phyloP scores from a whole-genome alignment of 2,888 invertebrate species.

The Sesia apiformis region DNA sequence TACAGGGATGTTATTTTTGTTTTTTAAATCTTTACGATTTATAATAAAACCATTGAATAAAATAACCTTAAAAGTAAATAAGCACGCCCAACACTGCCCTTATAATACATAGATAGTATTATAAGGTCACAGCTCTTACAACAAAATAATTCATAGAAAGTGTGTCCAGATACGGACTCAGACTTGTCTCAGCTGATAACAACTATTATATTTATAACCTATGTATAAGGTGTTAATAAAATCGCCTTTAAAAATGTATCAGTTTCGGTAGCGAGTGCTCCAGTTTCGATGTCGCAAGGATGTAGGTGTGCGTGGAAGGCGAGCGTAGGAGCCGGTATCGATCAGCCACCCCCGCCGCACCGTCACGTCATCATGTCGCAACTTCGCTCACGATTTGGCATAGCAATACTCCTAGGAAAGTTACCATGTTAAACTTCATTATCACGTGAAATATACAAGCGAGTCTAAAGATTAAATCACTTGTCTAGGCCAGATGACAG shows the following conservation, averaged over 20 bases:
- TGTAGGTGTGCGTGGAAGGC: conserved; percentile 51
- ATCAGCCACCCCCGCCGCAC: conserved; percentile 41
- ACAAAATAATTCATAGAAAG: too few species aligned
- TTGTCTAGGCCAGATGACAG: too few species aligned
- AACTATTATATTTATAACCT: too few species aligned
- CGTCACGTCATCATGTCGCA: conserved; percentile 32
- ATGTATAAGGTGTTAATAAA: neutral
- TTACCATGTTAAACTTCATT: conserved; percentile 10
- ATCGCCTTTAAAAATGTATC: conserved; percentile 11
- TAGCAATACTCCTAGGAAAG: conserved; percentile 30
- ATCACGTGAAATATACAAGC: neutral
- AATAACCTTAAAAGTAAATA: too few species aligned
- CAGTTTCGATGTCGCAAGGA: conserved; percentile 58
- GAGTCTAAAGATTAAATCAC: neutral
- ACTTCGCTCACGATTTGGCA: conserved; percentile 31
- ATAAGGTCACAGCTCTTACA: too few species aligned
- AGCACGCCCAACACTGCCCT: too few species aligned
- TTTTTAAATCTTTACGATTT: too few species aligned
- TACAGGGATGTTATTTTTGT: too few species aligned
- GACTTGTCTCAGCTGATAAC: too few species aligned
- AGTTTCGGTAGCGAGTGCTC: conserved; percentile 48
- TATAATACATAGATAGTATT: too few species aligned
- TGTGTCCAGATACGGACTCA: too few species aligned
- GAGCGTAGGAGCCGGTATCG: conserved; percentile 56
- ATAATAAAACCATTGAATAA: too few species aligned